These are phyloP conservation scores for Syngnathus floridae DNA, from an alignment of 2,113 vertebrate genomes.

Conservation along the genomic window DNA sequence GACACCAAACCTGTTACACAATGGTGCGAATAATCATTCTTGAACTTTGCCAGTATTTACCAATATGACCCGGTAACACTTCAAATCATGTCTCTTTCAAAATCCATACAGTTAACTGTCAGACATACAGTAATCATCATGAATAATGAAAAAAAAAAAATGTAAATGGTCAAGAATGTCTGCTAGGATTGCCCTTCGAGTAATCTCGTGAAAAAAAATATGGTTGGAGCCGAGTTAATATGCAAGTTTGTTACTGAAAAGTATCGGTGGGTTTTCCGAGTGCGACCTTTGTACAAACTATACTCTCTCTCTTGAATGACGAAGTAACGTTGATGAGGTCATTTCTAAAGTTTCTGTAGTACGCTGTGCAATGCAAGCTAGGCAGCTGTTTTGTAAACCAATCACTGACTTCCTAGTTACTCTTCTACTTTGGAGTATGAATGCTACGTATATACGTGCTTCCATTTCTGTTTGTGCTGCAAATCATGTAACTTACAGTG, in stretches of 20 bases:
- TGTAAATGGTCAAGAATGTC: background rate
- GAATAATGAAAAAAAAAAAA: background rate
- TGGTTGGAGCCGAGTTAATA: background rate
- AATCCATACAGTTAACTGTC: background rate
- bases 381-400: slow-evolving; percentile 10
- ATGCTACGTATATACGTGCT: background rate
- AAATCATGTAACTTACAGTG: slow-evolving; percentile 6
- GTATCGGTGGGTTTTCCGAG: background rate
- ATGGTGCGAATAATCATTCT: background rate
- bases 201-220: background rate
- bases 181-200: background rate
- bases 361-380: slow-evolving; percentile 6
- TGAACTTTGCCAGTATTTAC: background rate
- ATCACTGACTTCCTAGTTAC: background rate
- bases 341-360: background rate
- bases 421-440: background rate
- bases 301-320: background rate
- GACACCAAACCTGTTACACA: background rate
- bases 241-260: background rate
- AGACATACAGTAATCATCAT: background rate
- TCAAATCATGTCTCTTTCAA: background rate
- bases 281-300: background rate
- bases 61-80: background rate
- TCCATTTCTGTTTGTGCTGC: slow-evolving; percentile 9
- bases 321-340: background rate